These are phyloP conservation scores for Erinaceus europaeus DNA, from an alignment of 2,113 vertebrate genomes.

Conservation along the genomic window DNA sequence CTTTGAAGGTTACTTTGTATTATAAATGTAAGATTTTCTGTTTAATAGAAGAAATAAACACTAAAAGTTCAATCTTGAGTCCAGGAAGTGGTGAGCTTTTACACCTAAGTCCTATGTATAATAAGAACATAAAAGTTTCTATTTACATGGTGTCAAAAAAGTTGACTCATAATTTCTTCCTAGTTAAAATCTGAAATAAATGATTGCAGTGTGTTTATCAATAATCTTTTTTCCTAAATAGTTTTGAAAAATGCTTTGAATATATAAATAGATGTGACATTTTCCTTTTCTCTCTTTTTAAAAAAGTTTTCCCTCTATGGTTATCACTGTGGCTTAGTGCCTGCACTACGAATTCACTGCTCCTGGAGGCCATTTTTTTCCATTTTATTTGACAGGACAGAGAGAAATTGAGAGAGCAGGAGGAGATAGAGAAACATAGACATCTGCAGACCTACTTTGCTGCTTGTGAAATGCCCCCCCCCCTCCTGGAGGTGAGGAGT, in stretches of 20 bases:
- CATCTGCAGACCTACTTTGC: too few species aligned
- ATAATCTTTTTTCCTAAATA: not conserved
- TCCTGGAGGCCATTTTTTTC: too few species aligned
- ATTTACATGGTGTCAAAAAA: not conserved
- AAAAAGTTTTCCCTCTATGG: too few species aligned
- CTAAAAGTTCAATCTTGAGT: conserved; percentile 21
- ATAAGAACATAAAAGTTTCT: not conserved
- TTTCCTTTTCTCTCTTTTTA: too few species aligned
- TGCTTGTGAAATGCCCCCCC: too few species aligned
- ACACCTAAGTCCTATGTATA: not conserved
- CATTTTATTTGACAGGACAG: too few species aligned
- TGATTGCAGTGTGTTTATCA: not conserved
- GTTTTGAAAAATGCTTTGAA: not conserved
- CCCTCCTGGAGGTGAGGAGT: too few species aligned
- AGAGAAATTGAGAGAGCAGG: too few species aligned
- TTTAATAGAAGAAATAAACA: not conserved
- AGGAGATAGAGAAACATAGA: too few species aligned
- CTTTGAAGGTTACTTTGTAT: not conserved
- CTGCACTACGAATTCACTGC: too few species aligned
- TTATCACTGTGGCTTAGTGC: too few species aligned
- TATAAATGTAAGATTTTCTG: not conserved
- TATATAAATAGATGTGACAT: not conserved
- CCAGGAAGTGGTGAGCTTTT: not conserved
- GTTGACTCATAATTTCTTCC: not conserved
- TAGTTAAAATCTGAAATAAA: not conserved